These are phyloP conservation scores for Indicator indicator DNA, from an alignment of 2,113 vertebrate genomes.

Conservation along the genomic window DNA sequence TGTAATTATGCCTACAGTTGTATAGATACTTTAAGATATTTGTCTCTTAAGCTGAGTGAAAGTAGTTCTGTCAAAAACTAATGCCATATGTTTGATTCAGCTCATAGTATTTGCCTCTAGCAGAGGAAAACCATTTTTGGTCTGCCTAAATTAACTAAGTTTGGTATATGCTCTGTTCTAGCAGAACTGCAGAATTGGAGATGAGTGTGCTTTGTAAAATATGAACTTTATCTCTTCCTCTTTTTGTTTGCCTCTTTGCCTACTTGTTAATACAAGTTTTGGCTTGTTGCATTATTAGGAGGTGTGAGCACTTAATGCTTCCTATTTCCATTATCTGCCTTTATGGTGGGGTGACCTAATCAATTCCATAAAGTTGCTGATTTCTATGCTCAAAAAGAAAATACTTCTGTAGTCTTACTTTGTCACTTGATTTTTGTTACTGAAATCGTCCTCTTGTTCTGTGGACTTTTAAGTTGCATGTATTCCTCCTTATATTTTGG, in stretches of 20 bases:
- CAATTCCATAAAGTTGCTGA: neutral
- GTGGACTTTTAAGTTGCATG: neutral
- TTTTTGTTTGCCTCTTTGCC: neutral
- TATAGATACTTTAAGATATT: neutral
- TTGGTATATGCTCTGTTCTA: neutral
- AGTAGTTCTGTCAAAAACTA: neutral
- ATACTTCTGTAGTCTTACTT: neutral
- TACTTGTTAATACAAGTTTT: neutral
- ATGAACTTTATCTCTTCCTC: neutral
- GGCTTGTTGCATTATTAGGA: neutral
- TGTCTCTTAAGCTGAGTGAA: neutral
- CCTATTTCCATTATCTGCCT: neutral
- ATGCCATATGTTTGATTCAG: neutral
- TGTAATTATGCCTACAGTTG: neutral
- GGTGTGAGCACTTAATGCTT: neutral
- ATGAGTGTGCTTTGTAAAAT: neutral
- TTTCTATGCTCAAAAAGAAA: neutral
- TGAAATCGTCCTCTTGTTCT: neutral
- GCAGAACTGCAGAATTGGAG: neutral
- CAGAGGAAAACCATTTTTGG: neutral
- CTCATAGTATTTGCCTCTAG: neutral
- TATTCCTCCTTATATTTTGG: neutral
- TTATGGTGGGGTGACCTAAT: neutral
- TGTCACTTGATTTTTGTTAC: neutral
- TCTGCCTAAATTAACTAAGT: neutral